A percentile compares a stretch with the other conserved stretches of the same genome.
phyloP scores from a whole-genome alignment of 1,140 invertebrate species.

The Chionoecetes opilio region DNA sequence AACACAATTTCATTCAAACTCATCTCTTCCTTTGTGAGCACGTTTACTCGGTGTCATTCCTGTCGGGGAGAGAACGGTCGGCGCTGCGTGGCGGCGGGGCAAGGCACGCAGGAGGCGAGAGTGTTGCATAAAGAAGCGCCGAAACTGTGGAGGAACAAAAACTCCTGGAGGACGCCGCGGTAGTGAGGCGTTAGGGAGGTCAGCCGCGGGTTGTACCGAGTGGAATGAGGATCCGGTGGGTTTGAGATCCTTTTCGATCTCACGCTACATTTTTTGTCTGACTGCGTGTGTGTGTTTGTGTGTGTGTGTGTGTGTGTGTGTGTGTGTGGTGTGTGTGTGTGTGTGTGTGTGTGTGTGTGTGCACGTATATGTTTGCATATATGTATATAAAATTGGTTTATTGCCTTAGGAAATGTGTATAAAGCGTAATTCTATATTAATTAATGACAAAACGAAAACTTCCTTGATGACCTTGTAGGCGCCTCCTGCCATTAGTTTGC shows the following conservation, averaged over 20 bases:
- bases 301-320: slow-evolving; percentile 31
- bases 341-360: not conserved
- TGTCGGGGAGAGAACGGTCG: slow-evolving; percentile 27
- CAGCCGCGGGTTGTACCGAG: not conserved
- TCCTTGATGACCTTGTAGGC: too few relatives aligned
- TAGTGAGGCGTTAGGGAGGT: slow-evolving; percentile 52
- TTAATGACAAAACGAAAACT: too few relatives aligned
- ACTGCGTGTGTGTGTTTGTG: not conserved
- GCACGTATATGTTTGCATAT: not conserved
- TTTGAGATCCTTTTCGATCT: not conserved
- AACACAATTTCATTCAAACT: slow-evolving; percentile 35
- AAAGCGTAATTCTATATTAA: too few relatives aligned
- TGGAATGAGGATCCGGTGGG: not conserved
- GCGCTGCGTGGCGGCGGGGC: not conserved
- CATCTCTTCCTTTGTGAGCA: not conserved
- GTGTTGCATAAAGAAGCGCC: not conserved
- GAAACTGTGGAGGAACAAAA: slow-evolving; percentile 51
- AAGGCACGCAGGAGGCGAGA: slow-evolving; percentile 6
- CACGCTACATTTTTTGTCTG: not conserved
- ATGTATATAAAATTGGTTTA: slow-evolving; percentile 50
- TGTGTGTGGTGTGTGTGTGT: slow-evolving; percentile 34
- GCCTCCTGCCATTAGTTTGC: too few relatives aligned
- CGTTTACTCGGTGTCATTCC: slow-evolving; percentile 11
- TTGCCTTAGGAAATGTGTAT: too few relatives aligned
- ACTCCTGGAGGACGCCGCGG: slow-evolving; percentile 31